Evolutionary conservation across 1,140 invertebrate genomes (phyloP).

Genomic region (Halyomorpha halys): DNA sequence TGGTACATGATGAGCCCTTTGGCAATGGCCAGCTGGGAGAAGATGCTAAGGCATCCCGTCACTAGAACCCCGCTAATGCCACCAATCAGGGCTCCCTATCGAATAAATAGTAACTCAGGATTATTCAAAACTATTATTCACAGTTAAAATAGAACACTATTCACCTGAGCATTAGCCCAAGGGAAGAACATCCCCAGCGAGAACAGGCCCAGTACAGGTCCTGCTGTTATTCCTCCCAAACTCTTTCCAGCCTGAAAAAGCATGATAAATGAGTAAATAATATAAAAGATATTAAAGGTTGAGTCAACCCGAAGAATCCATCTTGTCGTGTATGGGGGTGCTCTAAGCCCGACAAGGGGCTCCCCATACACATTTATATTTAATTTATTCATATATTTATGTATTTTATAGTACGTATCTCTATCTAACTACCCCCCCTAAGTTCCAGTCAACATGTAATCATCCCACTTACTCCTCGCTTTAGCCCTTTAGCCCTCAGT

Average conservation of each 20-base stretch:
- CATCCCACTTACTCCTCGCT: no score
- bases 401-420: no score
- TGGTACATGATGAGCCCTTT: conserved; percentile 45
- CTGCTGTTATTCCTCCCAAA: conserved; percentile 54
- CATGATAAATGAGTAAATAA: no score
- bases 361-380: no score
- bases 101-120: background rate
- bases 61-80: conserved; percentile 55
- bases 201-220: conserved; percentile 65
- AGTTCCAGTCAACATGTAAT: no score
- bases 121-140: background rate
- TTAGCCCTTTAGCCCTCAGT: no score
- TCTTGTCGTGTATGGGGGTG: no score
- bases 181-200: conserved; percentile 67
- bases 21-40: conserved; percentile 62
- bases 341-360: no score
- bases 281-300: no score
- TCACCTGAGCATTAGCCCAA: conserved; percentile 46
- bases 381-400: no score
- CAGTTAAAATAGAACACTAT: background rate
- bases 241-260: conserved; percentile 47
- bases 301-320: no score
- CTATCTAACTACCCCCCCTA: no score
- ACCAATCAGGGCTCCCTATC: conserved; percentile 64
- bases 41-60: conserved; percentile 76